Evolutionary conservation across 2,888 invertebrate genomes (phyloP), one percentile per base, ranked within the genome.

Genomic region (Patella depressa): DNA sequence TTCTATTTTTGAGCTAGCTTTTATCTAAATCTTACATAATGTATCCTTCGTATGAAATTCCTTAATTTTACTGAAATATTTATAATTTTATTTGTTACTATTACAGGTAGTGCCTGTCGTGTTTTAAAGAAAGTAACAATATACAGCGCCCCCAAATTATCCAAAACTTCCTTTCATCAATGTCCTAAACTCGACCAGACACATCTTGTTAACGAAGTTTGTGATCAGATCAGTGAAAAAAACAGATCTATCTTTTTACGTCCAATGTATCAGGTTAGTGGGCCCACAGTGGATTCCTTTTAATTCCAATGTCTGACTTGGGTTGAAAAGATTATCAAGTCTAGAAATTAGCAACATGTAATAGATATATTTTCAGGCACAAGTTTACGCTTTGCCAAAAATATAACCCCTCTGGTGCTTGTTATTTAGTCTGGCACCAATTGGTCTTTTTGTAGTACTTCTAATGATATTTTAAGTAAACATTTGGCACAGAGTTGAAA

Each of bases 121-220:
- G 85, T 86, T 45, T 75, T 87, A 79, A 85, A 84, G 75, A 82
- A 81, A n/a, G 83, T 88, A 11, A 76, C 72, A 11, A 78, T 87
- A 2, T 75, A 78, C 34, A 79, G 78, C 9, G 83, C 83, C 0
- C 84, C 85, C 0, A 80, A 78, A 45, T 75, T 87, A 17, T 71
- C 73, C 2, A 80, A 80, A 69, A 79, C 84, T 15, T 79, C 82
- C 17, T 85, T 88, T 71, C 81, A 85, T 3, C 87, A 88, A 79
- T 87, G 88, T 79, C 75, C 77, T 12, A 86, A 86, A 69, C 76
- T 88, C 5, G 70, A 82, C 34, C 83, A 87, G 69, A 79, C 78
- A 14, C 77, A 77, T 55, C 79, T 88, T 15, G 78, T 87, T 17
- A 78, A 81, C 19, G 81, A 86, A 65, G 81, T 87, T n/a, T 81